Percentiles rank a stretch among this genome's conserved stretches.
These are phyloP conservation scores for Molothrus aeneus DNA, from an alignment of 2,797 vertebrate species.

Conservation along the genomic window DNA sequence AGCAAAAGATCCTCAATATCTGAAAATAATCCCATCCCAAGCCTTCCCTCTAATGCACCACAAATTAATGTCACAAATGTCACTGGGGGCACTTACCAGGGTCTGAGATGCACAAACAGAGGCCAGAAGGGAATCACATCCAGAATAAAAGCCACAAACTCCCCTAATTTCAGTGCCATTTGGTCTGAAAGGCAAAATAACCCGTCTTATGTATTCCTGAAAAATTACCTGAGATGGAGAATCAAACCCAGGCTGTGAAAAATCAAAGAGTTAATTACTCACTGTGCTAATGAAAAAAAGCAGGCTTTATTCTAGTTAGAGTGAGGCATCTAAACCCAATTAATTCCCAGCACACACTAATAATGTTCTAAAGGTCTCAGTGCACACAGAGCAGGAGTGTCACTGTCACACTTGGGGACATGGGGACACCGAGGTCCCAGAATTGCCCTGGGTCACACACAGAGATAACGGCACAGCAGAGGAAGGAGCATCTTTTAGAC, in stretches of 20 bases:
- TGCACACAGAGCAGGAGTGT: background rate
- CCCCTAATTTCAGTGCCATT: background rate
- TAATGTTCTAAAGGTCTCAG: rapidly evolving
- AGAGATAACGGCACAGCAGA: background rate
- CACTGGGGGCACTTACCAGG: background rate
- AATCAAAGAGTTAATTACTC: background rate
- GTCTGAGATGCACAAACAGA: background rate
- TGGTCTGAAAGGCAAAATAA: background rate
- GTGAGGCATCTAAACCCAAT: background rate
- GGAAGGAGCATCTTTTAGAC: background rate
- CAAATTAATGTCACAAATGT: background rate
- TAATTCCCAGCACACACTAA: background rate
- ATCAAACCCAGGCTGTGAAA: background rate
- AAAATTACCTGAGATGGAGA: background rate
- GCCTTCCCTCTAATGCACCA: background rate
- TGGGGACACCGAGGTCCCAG: rapidly evolving
- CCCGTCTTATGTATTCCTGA: background rate
- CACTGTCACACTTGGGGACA: background rate
- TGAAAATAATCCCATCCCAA: background rate
- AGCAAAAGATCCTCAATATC: background rate
- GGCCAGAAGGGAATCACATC: background rate
- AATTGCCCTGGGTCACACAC: background rate
- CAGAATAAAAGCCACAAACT: background rate
- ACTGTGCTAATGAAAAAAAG: background rate
- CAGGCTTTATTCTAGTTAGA: background rate